Base-by-base conservation (phyloP, 1,140 invertebrate species). In the Dysdera silvatica region DNA sequence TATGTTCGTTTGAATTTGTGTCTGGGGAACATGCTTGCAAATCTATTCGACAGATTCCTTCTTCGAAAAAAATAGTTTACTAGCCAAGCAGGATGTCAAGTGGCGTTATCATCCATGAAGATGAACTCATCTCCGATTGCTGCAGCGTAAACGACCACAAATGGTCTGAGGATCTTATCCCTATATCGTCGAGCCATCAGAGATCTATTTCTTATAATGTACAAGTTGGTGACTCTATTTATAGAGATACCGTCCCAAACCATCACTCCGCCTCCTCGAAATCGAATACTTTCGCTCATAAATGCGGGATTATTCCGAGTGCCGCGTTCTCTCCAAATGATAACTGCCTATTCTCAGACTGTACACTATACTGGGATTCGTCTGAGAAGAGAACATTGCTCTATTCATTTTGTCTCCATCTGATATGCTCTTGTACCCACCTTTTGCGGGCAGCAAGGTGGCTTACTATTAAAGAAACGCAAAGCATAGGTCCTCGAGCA, bases 21-120 rank as follows among this genome's bases (percentile, higher is more conserved):
- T 51, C 48, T 12, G 24, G 24, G 35, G 51, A 53, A 33, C 70
- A 77, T 75, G 63, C 78, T 77, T 71, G 60, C 65, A 68, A 69
- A 70, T 63, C 52, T 23, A 43, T 53, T 12, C 51, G 28, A 18
- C 20, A 6, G 32, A 33, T 53, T 53, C 51, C 51, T 33, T 53
- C 51, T 18, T 33, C 4, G 28, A 33, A 32, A 33, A 33, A 53
- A 33, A 35, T n/a, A 28, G 5, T 32, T 20, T 2, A 53, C 51
- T 20, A 53, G 0, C 6, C 20, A 28, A 28, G 18, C 48, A 10
- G 5, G 18, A 51, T 51, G 48, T 51, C 23, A 28, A 10, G 12
- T 2, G 7, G 12, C 12, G 18, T 51, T 51, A 1, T 51, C 48
- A 23, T 51, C 24, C 4, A 51, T 51, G 12, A 51, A 12, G 5